These are phyloP conservation scores for Nemurella pictetii DNA, from an alignment of 2,888 invertebrate genomes.

Conservation along the genomic window DNA sequence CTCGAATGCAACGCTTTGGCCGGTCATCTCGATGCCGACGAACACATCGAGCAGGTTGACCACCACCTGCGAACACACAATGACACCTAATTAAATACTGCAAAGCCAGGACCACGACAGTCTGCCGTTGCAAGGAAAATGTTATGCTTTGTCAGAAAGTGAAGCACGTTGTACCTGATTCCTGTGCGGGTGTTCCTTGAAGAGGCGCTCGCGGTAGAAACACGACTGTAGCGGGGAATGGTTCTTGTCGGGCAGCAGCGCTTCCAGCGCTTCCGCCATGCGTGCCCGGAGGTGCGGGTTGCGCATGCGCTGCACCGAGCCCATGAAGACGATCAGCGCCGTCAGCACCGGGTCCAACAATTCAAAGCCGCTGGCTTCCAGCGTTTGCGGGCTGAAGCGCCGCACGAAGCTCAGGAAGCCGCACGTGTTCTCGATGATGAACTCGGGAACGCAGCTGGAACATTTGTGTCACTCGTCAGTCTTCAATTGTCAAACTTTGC, in stretches of 20 bases:
- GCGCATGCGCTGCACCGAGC: constrained; percentile 74
- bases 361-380: constrained; percentile 67
- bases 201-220: constrained; percentile 70
- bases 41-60: constrained; percentile 85
- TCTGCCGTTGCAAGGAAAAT: neutral
- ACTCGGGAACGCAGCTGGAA: constrained; percentile 83
- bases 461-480: no score
- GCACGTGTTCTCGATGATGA: constrained; percentile 84
- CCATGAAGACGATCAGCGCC: constrained; percentile 86
- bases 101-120: neutral
- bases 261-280: constrained; percentile 86
- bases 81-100: neutral
- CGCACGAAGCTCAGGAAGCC: constrained; percentile 77
- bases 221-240: constrained; percentile 57
- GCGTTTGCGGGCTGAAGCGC: constrained; percentile 63
- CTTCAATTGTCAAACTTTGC: no score
- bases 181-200: constrained; percentile 75
- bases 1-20: constrained; percentile 92
- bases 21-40: constrained; percentile 97
- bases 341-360: constrained; percentile 72
- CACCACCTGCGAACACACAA: constrained; percentile 62
- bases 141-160: neutral
- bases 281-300: constrained; percentile 93
- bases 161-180: constrained; percentile 56
- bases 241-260: constrained; percentile 74